Base-by-base conservation (phyloP, 2,113 vertebrate species). In the Meleagris gallopavo region DNA sequence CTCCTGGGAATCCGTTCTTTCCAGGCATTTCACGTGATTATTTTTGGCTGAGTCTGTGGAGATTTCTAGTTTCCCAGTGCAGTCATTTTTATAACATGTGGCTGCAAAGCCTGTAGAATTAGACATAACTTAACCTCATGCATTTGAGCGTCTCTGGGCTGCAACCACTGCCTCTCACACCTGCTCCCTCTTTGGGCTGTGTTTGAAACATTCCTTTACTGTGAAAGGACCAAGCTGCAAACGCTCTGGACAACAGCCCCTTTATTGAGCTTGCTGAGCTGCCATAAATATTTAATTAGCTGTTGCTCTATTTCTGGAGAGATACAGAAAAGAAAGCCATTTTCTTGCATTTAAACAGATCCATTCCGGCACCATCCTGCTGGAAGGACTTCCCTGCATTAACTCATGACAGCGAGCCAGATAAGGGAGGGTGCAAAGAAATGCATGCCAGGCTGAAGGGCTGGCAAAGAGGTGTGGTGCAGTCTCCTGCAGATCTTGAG, bases 31-130 rank as follows among this genome's bases (percentile, higher is more conserved):
- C 73, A 34, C 48, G 48, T 13, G 46, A 76, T 93, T 97, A 95
- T 96, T 97, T 95, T 96, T 96, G 96, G 91, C 90, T n/a, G 22
- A 17, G 70, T 40, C 89, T 86, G 78, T 58, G 85, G 93, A 88
- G 90, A 84, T 94, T 94, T 96, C 73, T 81, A 67, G 41, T 89
- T 74, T 93, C 90, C 73, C 89, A 94, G 79, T 14, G 25, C 73
- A 83, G 76, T 41, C 95, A 86, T 95, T 96, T 97, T 91, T 94
- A n/a, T 48, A 93, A 69, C 69, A 48, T 25, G 22, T 7, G 77
- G 62, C 89, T 91, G 83, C 81, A 86, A 90, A 95, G 82, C 69
- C 92, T 66, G 45, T 19, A 93, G 92, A 13, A 76, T 85, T 58
- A 86, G 84, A 34, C 73, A 66, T 32, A 43, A 83, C 74, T 93